Evolutionary conservation across 2,797 vertebrate genomes (phyloP).

Genomic region (Distichodus sexfasciatus): DNA sequence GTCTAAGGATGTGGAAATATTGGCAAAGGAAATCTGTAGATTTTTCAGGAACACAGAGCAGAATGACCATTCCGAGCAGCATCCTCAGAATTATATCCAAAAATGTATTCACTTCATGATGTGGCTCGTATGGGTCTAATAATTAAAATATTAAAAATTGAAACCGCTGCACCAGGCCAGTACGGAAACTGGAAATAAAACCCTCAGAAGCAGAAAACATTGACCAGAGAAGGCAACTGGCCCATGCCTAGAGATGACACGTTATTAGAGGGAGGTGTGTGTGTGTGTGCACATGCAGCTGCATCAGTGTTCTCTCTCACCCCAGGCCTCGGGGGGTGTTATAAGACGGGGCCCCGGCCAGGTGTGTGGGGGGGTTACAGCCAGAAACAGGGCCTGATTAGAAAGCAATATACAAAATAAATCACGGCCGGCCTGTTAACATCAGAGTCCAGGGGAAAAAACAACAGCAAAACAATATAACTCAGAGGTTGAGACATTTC

Average conservation of each 20-base stretch:
- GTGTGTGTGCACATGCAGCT: constrained; percentile 36
- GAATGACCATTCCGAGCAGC: no score
- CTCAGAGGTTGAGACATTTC: constrained; percentile 43
- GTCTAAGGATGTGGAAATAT: no score
- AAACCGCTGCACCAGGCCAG: no score
- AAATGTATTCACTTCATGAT: no score
- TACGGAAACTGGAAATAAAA: no score
- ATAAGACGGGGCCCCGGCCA: constrained; percentile 40
- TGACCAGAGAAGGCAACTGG: no score
- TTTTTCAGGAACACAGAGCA: no score
- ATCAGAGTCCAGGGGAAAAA: constrained; percentile 31
- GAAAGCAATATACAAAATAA: constrained; percentile 49
- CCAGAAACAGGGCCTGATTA: constrained; percentile 43
- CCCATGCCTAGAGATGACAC: constrained; percentile 20
- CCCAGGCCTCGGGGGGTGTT: constrained; percentile 34
- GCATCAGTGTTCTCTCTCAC: constrained; percentile 18
- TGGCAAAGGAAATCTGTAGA: no score
- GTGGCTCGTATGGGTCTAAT: no score
- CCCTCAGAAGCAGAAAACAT: no score
- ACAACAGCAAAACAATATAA: constrained; percentile 37
- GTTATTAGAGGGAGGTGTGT: constrained; percentile 3
- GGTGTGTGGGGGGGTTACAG: constrained; percentile 41
- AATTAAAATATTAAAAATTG: no score
- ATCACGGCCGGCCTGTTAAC: constrained; percentile 40
- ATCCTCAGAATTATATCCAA: no score